Evolutionary conservation across 2,797 vertebrate genomes (phyloP).

Genomic region (Sebastes dallii): DNA sequence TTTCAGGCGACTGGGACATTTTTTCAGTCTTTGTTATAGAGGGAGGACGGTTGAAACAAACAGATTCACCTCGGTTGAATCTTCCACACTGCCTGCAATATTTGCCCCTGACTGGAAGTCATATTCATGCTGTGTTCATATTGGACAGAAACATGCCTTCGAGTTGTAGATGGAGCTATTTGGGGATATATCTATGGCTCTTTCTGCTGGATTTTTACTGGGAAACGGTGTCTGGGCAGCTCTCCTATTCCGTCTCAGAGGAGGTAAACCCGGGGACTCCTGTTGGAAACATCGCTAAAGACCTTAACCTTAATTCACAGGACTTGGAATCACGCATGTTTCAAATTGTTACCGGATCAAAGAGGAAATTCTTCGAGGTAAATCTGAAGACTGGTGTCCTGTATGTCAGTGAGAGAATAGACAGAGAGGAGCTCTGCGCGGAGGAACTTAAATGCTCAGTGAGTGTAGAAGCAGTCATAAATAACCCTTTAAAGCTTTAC

Average conservation of each 20-base stretch:
- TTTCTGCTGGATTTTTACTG: conserved; percentile 49
- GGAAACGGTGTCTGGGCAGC: conserved; percentile 65
- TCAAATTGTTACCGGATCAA: conserved; percentile 83
- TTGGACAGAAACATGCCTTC: conserved; percentile 47
- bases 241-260: conserved; percentile 87
- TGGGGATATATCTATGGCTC: conserved; percentile 37
- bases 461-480: conserved; percentile 83
- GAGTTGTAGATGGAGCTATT: conserved; percentile 25
- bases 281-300: conserved; percentile 89
- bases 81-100: background rate
- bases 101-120: background rate
- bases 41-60: conserved; percentile 26
- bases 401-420: conserved; percentile 78
- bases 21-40: conserved; percentile 69
- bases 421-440: conserved; percentile 78
- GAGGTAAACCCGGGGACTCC: conserved; percentile 85
- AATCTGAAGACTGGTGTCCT: conserved; percentile 78
- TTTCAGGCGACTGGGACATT: conserved; percentile 31
- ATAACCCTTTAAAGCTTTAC: conserved; percentile 81
- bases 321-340: conserved; percentile 85
- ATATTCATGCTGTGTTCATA: background rate
- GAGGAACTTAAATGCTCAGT: conserved; percentile 71
- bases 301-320: conserved; percentile 85
- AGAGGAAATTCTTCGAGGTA: conserved; percentile 76
- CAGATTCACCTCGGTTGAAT: background rate